A percentile compares a stretch with the other conserved stretches of the same genome.
Conservation (phyloP, 2,113 vertebrate species). For the Pangasianodon gigas region DNA sequence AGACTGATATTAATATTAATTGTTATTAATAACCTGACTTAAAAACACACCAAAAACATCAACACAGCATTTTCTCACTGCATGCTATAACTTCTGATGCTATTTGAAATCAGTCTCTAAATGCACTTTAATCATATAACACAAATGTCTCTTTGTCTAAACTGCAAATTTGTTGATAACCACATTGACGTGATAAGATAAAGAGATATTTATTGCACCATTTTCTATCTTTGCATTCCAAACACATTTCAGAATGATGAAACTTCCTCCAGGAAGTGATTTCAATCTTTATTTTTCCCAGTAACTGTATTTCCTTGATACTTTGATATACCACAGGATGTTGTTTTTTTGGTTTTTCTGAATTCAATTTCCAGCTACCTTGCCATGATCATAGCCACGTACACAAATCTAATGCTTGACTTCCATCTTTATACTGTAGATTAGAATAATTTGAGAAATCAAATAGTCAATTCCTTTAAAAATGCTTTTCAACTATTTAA, state of each 20-base stretch:
- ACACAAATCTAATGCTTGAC: not conserved
- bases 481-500: not conserved
- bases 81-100: not conserved
- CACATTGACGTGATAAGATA: slow-evolving; percentile 2
- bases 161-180: not conserved
- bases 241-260: not conserved
- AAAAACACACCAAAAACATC: not conserved
- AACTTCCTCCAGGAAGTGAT: slow-evolving; percentile 15
- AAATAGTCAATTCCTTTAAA: not conserved
- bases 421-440: not conserved
- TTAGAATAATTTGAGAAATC: not conserved
- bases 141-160: not conserved
- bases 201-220: not conserved
- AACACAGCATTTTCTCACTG: not conserved
- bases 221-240: not conserved
- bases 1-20: not conserved
- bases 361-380: not conserved
- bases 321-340: not conserved
- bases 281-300: not conserved
- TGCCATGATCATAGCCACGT: not conserved
- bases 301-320: slow-evolving; percentile 3
- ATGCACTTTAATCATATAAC: not conserved
- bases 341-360: not conserved
- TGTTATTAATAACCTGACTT: not conserved
- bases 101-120: not conserved